Evolutionary conservation across 2,797 vertebrate species (phyloP), one percentile per base, ranked within the genome.

Genomic region (Chloroceryle inda): DNA sequence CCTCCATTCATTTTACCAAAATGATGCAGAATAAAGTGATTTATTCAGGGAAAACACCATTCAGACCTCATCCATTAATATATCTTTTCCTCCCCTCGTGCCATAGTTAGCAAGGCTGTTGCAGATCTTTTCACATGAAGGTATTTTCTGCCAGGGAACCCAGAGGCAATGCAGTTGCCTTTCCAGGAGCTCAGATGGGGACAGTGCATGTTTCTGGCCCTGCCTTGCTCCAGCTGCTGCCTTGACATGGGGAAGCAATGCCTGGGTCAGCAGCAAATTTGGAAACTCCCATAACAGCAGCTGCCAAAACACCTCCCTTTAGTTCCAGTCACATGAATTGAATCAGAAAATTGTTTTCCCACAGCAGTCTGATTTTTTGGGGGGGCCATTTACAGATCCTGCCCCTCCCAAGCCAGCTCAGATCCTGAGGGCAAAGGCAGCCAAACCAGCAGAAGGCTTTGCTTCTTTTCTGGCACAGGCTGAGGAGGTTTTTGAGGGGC

Each of bases 1-100:
- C 21, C 50, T 63, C 40, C 21, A 22, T 21, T 55, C 88, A 40
- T 89, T 89, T 91, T 61, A 76, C 31, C 44, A 47, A 13, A 77
- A 80, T 1, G 5, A 76, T 16, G 37, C 38, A 45, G 18, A 84
- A 85, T 49, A 50, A 78, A 89, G 26, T 1, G 0, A 42, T 82
- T 73, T 81, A 23, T 35, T 38, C 11, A 55, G 52, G 16, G 50
- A 76, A 73, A 87, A 35, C 18, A 66, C 11, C 13, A 45, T 21
- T 47, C 37, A 44, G 53, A 59, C 10, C 27, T 69, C 45, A 63
- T 18, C 21, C 3, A 2, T 62, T 77, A 62, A 40, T n/a, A 22
- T 10, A 0, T 12, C 24, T 37, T 29, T 47, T 64, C 24, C 1
- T 1, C 4, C 10, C 6, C n/a, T 21, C 6, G 3, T 64, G 40